Conservation (phyloP, 2,888 invertebrate species). For the Oligia strigilis region DNA sequence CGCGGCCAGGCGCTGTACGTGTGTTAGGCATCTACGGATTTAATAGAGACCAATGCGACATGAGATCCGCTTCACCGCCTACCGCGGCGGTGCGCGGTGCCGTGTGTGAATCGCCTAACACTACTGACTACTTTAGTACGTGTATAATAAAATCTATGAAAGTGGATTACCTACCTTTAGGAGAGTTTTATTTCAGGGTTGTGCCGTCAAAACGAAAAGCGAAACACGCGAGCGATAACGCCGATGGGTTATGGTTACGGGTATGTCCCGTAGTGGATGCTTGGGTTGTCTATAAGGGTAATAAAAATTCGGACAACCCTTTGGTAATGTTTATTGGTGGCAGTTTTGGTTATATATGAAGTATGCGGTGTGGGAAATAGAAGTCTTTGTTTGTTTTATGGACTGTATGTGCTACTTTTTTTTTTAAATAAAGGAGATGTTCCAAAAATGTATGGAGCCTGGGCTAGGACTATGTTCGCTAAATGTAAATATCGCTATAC, state of each 20-base stretch:
- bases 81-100: too few species aligned
- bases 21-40: too few species aligned
- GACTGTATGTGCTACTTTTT: background rate
- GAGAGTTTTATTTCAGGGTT: slow-evolving; percentile 48
- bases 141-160: slow-evolving; percentile 53
- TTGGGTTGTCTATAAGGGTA: slow-evolving; percentile 52
- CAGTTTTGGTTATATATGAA: slow-evolving; percentile 30
- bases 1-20: too few species aligned
- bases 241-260: slow-evolving; percentile 52
- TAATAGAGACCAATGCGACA: too few species aligned
- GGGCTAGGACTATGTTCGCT: too few species aligned
- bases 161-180: slow-evolving; percentile 50
- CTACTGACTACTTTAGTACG: slow-evolving; percentile 12
- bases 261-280: slow-evolving; percentile 39
- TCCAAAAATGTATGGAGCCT: too few species aligned
- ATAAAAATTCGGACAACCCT: slow-evolving; percentile 62
- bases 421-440: background rate
- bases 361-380: background rate
- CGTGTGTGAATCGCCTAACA: too few species aligned
- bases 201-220: slow-evolving; percentile 52
- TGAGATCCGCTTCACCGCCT: too few species aligned
- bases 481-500: too few species aligned
- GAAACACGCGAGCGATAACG: slow-evolving; percentile 60
- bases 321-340: slow-evolving; percentile 50
- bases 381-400: slow-evolving; percentile 2